Base-by-base conservation (phyloP, 2,113 vertebrate species). In the Toxotes chatareus region DNA sequence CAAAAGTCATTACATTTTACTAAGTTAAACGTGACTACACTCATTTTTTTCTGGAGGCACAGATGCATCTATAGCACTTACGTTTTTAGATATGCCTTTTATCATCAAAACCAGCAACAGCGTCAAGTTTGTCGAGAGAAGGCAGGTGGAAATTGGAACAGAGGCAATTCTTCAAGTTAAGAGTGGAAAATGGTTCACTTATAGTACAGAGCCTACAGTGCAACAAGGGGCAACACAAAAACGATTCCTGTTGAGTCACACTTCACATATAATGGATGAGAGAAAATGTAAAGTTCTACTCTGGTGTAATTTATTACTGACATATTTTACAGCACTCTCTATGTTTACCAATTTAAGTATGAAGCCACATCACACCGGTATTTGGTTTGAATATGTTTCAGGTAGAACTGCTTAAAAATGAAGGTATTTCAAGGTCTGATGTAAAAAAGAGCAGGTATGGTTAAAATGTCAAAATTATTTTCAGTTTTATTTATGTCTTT, bases 101-200 rank as follows among this genome's bases (percentile, higher is more conserved):
- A 46, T 49, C 0, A 0, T 31, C 0, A 40, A 61, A 81, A 49
- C 4, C 14, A 59, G 27, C 17, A 65, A 56, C 1, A 7, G 2
- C 0, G 55, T 76, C 11, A 44, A 65, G 38, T 13, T 69, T n/a
- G 21, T 21, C n/a, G 8, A 67, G 0, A 46, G 1, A 59, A 47
- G 10, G 9, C 49, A 56, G n/a, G 10, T 23, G 23, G 12, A 40
- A 0, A 13, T 3, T 21, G 12, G 9, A 74, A 59, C 1, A 60
- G 5, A 17, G 8, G 4, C 8, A 0, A 16, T 34, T 38, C 5
- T 83, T 76, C 76, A 77, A 51, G 83, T 59, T 88, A 87, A 91
- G 75, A 84, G 32, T 31, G 4, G 4, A 2, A 59, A 60, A 69
- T 0, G 0, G 7, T 46, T 53, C 6, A 34, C 2, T 27, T 74